Percentiles rank a stretch among this genome's conserved stretches.
phyloP scores from a whole-genome alignment of 2,113 vertebrate genomes.

The Hippocampus zosterae region DNA sequence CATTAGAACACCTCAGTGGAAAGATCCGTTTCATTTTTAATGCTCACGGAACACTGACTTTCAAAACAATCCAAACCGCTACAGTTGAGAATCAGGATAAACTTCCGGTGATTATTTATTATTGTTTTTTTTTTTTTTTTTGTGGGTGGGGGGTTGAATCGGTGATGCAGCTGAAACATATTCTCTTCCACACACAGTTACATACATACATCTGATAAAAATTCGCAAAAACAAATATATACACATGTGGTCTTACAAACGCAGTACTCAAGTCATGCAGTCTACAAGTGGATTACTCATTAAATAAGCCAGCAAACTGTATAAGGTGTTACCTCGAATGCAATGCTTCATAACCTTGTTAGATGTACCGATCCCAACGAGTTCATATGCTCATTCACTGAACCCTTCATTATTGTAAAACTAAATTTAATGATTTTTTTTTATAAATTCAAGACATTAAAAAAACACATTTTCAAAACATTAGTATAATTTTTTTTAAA shows the following conservation, averaged over 20 bases:
- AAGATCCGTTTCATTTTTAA: conserved; percentile 6
- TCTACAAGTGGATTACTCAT: background rate
- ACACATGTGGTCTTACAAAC: background rate
- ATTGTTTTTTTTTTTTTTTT: background rate
- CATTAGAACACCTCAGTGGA: conserved; percentile 35
- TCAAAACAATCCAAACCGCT: background rate
- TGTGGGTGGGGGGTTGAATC: background rate
- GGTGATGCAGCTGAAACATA: background rate
- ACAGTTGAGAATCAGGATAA: background rate
- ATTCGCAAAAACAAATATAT: background rate
- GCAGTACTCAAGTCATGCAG: background rate
- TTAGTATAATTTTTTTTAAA: too few relatives aligned
- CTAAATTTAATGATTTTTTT: too few relatives aligned
- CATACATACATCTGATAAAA: background rate
- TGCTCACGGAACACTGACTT: background rate
- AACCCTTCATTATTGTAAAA: too few relatives aligned
- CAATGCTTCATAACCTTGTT: too few relatives aligned
- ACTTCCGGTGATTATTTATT: background rate
- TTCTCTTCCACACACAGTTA: background rate
- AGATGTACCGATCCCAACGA: too few relatives aligned
- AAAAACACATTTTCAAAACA: too few relatives aligned
- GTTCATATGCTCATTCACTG: too few relatives aligned
- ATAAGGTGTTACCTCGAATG: background rate
- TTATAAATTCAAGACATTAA: too few relatives aligned
- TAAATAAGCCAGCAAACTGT: background rate